Conservation (phyloP, 2,113 vertebrate genomes). For the Saguinus imperator region DNA sequence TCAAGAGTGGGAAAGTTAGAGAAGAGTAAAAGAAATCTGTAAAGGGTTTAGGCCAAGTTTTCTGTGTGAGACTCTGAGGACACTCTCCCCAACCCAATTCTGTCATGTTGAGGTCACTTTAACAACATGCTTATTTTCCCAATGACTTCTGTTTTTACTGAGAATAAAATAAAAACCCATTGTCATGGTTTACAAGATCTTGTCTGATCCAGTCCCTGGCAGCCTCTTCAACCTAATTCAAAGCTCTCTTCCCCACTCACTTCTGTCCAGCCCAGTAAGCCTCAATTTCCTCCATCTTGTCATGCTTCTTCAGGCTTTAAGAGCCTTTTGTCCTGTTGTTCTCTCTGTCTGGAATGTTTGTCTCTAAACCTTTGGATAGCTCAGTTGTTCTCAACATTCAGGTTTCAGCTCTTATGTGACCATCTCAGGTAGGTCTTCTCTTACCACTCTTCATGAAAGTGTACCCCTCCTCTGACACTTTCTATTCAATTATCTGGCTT, state of each 20-base stretch:
- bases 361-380: not conserved
- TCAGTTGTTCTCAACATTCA: not conserved
- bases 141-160: not conserved
- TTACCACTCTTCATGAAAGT: not conserved
- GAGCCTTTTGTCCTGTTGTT: not conserved
- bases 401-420: not conserved
- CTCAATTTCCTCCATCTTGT: not conserved
- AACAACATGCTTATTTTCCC: not conserved
- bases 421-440: not conserved
- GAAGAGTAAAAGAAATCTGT: not conserved
- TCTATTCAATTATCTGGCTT: not conserved
- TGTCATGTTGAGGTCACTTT: constrained; percentile 22
- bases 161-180: constrained; percentile 1
- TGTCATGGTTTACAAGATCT: not conserved
- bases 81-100: not conserved
- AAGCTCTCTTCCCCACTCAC: not conserved
- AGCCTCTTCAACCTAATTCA: not conserved
- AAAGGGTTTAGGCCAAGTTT: not conserved
- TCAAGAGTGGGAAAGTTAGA: not conserved
- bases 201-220: not conserved
- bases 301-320: not conserved
- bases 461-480: not conserved
- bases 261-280: not conserved
- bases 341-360: not conserved
- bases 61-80: not conserved